Evolutionary conservation across 1,140 invertebrate species (phyloP), one percentile per base, ranked within the genome.

Genomic region (Radopholus similis): DNA sequence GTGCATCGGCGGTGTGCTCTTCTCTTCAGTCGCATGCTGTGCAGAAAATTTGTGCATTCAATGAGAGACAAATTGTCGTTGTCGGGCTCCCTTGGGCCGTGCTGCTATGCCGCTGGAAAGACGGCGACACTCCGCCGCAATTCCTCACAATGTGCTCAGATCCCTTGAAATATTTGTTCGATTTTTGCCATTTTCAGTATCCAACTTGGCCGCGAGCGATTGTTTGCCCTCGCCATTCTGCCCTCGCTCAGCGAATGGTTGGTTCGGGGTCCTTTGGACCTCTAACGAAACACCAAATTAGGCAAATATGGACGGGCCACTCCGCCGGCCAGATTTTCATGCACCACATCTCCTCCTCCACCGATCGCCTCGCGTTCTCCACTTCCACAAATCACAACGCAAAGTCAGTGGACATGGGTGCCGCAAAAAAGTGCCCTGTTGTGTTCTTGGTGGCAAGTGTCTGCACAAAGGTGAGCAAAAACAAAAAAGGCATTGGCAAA

Each of bases 271-370:
- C n/a, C n/a, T n/a, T n/a, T n/a, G n/a, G n/a, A n/a, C n/a, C n/a
- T n/a, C n/a, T n/a, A n/a, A n/a, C n/a, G n/a, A 15, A 42, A 56
- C n/a, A n/a, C n/a, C n/a, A n/a, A n/a, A n/a, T n/a, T n/a, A n/a
- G n/a, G 68, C 68, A 73, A 60, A 72, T 74, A n/a, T 74, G 76
- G 76, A 74, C 72, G 0, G 72, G 55, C 13, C 72, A 74, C 26
- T 67, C 59, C 11, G 56, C 69, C 9, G 75, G 37, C 6, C 71
- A 57, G 42, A 68, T 74, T n/a, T 44, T 74, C 6, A 54, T 73
- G 26, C 72, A 74, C 57, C 66, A 76, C 42, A 53, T 74, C 8
- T 54, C 35, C 26, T 58, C 49, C 6, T 23, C 59, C 4, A 74
- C 37, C 23, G 49, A 42, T 38, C 51, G 55, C 18, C 44, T 74